Base-by-base conservation (phyloP, 2,888 invertebrate species). In the Fabriciana adippe region DNA sequence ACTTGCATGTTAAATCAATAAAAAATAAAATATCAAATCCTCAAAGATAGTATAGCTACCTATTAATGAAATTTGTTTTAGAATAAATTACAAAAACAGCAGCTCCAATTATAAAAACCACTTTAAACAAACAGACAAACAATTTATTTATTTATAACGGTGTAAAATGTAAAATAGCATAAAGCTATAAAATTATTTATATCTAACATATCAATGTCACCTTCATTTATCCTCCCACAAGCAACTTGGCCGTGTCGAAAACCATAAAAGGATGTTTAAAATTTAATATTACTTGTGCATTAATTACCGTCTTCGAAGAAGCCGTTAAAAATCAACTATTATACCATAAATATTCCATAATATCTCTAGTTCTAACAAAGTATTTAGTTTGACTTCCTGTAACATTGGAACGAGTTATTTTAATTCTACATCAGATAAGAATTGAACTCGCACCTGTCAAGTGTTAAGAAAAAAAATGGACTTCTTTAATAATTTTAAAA, bases 171-270 rank as follows among this genome's bases (percentile, higher is more conserved):
- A 26, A 3, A 26, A 59, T 48, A 48, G 0, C 1, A 41, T 11
- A 8, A 59, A 59, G 48, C 48, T 48, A 48, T 59, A 48, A 59
- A 48, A 31, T 59, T 59, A 59, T 48, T 47, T 47, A 59, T 59
- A 59, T 48, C 13, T 59, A 47, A 59, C 31, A 16, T 59, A 11
- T 13, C 62, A 70, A 70, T 65, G 70, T 70, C 70, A 70, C 70
- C 70, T 70, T 70, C 64, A 56, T 54, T 56, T 59, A 67, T 55
- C 64, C 70, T 70, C 70, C 70, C 65, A 70, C 70, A 31, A 21
- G 35, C 16, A 41, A 31, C 50, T 16, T 51, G 51, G 51, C 41
- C 61, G 61, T 61, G 61, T 53, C 51, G 61, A 61, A 61, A 50
- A 50, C 61, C 61, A 61, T 61, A 61, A 61, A 61, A 61, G 61